A percentile compares a stretch with the other conserved stretches of the same genome.
phyloP scores from a whole-genome alignment of 37 sponge, comb jelly and placozoan species.

The Spongia lamella region DNA sequence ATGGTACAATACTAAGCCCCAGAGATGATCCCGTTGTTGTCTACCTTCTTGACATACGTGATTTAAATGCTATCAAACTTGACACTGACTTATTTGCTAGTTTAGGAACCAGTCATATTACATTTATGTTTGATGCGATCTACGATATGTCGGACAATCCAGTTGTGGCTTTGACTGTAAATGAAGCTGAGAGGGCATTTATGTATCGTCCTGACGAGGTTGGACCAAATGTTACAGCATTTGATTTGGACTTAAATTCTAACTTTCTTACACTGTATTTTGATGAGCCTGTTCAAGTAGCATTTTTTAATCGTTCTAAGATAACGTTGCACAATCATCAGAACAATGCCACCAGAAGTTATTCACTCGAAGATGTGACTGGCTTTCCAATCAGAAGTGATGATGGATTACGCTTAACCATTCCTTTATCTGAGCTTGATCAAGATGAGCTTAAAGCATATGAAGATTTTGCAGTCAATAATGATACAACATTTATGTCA shows the following conservation, averaged over 20 bases:
- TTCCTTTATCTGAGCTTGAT: conserved; percentile 42
- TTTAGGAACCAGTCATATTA: conserved; percentile 56
- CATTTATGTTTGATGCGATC: conserved; percentile 30
- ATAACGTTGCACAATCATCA: conserved; percentile 67
- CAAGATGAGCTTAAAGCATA: conserved; percentile 63
- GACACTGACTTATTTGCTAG: conserved; percentile 44
- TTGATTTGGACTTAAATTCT: conserved; percentile 53
- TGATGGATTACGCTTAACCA: conserved; percentile 33
- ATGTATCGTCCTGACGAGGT: conserved; percentile 33
- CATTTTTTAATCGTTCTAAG: conserved; percentile 43
- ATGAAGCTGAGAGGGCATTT: conserved; percentile 37
- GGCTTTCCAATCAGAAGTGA: conserved; percentile 14
- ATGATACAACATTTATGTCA: conserved; percentile 59
- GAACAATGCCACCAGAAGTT: conserved; percentile 37
- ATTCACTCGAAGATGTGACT: conserved; percentile 48
- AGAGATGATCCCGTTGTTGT: conserved; percentile 53
- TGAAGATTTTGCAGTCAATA: conserved; percentile 62
- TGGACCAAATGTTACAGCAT: conserved; percentile 54
- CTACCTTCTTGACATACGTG: conserved; percentile 41
- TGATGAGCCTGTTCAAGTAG: conserved; percentile 67
- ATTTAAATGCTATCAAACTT: conserved; percentile 74
- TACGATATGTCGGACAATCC: conserved; percentile 84
- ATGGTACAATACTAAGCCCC: conserved; percentile 47
- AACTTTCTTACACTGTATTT: conserved; percentile 68
- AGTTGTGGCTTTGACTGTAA: conserved; percentile 9